Conservation (phyloP, 1,140 invertebrate species). For the Drosophila trapezifrons region DNA sequence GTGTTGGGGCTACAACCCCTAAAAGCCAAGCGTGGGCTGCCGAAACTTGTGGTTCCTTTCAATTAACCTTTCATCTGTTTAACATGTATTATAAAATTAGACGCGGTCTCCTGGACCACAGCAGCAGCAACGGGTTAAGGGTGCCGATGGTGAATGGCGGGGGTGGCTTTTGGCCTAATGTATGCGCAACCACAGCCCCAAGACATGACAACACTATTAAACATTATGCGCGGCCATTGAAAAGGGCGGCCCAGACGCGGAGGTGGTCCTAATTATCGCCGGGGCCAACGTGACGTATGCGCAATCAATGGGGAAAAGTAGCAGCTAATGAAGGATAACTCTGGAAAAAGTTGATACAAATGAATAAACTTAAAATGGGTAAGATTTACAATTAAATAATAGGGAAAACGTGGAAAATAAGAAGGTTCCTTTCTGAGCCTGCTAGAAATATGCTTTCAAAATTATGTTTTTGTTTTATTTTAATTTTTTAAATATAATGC, state of each 20-base stretch:
- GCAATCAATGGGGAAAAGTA: slow-evolving; percentile 18
- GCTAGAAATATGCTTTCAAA: not conserved
- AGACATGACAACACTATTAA: slow-evolving; percentile 82
- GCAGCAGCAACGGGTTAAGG: slow-evolving; percentile 14
- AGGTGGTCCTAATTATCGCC: slow-evolving; percentile 21
- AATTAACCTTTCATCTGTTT: slow-evolving; percentile 82
- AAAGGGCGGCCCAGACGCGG: not conserved
- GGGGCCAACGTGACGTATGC: slow-evolving; percentile 37
- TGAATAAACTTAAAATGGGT: not conserved
- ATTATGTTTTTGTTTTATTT: no score
- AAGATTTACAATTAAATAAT: not conserved
- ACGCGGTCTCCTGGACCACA: slow-evolving; percentile 73
- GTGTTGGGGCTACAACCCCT: slow-evolving; percentile 50
- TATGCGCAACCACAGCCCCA: slow-evolving; percentile 77
- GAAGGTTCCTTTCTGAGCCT: no score
- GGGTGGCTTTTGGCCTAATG: slow-evolving; percentile 56
- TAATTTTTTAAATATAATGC: no score
- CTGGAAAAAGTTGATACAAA: not conserved
- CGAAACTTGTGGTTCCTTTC: slow-evolving; percentile 80
- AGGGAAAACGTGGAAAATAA: no score
- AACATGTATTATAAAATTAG: slow-evolving; percentile 83
- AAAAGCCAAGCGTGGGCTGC: slow-evolving; percentile 71
- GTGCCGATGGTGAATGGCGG: not conserved
- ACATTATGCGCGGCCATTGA: slow-evolving; percentile 57
- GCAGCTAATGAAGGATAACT: slow-evolving; percentile 13